Base-by-base conservation (phyloP, 2,888 invertebrate species). In the Andrena bucephala region DNA sequence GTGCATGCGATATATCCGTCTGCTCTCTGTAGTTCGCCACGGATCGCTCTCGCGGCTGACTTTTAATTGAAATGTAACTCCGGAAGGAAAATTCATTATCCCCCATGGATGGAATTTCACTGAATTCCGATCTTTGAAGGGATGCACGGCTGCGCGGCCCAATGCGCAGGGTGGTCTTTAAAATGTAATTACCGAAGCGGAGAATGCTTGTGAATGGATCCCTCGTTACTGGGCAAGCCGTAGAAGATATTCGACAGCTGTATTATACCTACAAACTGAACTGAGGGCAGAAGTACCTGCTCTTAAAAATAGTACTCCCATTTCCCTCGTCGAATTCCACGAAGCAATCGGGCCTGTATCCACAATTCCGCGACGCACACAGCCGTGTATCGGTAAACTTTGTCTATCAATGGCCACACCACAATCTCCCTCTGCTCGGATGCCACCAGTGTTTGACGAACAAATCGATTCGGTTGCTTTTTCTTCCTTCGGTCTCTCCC, bases 391-490 rank as follows among this genome's bases (percentile, higher is more conserved):
- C 42, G 42, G 42, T 42, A 42, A 42, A 42, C 42, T 16, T 42
- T 42, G 42, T 42, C 42, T 42, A 16, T 42, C 42, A 57, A 20
- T 57, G 36, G 33, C 57, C 69, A 57, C 16, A n/a, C 20, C 31
- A 29, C 20, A 20, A 54, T 29, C 48, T 54, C 31, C 33, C n/a
- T 10, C 33, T 0, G 24, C n/a, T 54, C 54, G 20, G 54, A 33
- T 33, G 54, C 33, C 68, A 27, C 24, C 10, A 31, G 33, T 24
- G 36, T 60, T 36, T 59, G 62, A 71, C 42, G 71, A 60, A 62
- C 71, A 62, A 71, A 60, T 74, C 75, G 74, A 69, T 65, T 77
- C 84, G 69, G 65, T 73, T 65, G 63, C 70, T 79, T 76, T 73
- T 66, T 36, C 27, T 50, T 27, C 16, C 16, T 20, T 10, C 65